Evolutionary conservation across 2,888 invertebrate species (phyloP).

Genomic region (Blastobasis lacticolella): DNA sequence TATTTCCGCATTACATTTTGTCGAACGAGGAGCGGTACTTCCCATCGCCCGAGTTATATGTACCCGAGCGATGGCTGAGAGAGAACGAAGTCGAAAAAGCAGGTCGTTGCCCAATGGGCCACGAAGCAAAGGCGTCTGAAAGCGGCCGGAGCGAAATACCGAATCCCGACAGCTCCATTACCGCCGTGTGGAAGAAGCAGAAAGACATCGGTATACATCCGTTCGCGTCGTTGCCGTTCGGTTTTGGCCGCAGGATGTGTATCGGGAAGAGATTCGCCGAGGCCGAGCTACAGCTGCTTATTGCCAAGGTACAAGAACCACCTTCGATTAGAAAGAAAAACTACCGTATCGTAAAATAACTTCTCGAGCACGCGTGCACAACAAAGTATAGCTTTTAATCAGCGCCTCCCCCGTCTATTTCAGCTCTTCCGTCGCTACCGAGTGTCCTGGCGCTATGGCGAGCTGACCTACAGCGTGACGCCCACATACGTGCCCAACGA

Average conservation of each 20-base stretch:
- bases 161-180: conserved; percentile 20
- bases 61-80: conserved; percentile 87
- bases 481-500: conserved; percentile 84
- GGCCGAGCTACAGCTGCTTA: conserved; percentile 81
- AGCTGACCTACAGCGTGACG: conserved; percentile 80
- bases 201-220: conserved; percentile 79
- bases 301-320: conserved; percentile 76
- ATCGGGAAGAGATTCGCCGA: conserved; percentile 87
- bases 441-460: conserved; percentile 79
- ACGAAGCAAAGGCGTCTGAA: not conserved
- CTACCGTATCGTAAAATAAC: no score
- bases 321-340: no score
- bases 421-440: conserved; percentile 82
- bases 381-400: no score
- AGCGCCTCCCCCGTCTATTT: conserved; percentile 23
- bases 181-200: conserved; percentile 47
- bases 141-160: not conserved
- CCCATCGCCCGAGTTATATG: conserved; percentile 78
- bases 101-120: conserved; percentile 2
- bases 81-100: conserved; percentile 31
- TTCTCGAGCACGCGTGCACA: no score
- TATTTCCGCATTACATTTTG: conserved; percentile 85
- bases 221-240: conserved; percentile 84
- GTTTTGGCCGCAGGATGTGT: conserved; percentile 84
- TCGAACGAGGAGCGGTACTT: conserved; percentile 83